These are phyloP conservation scores for Nothocercus nigrocapillus DNA, from an alignment of 2,113 vertebrate species.

Conservation along the genomic window DNA sequence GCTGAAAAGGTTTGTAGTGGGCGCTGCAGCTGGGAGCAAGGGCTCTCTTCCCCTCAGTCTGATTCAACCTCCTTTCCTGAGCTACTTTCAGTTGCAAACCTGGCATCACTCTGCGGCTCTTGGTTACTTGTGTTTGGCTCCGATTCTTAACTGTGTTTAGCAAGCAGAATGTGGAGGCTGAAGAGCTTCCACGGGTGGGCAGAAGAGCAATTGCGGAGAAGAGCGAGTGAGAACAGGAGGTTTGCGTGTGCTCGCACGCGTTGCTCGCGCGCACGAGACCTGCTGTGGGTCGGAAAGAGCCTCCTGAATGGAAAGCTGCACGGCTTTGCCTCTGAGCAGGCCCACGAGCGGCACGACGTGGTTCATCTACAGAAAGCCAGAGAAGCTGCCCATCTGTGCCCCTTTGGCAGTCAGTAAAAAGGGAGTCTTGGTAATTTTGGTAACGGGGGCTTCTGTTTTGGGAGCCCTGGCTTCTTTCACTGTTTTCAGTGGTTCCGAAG, in stretches of 20 bases:
- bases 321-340: neutral
- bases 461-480: neutral
- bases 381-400: neutral
- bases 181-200: neutral
- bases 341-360: too few species aligned
- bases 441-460: neutral
- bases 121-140: neutral
- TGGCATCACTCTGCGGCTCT: rapidly evolving
- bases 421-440: neutral
- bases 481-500: neutral
- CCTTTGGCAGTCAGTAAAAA: neutral
- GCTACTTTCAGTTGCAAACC: neutral
- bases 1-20: neutral
- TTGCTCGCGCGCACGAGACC: neutral
- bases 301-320: neutral
- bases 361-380: too few species aligned
- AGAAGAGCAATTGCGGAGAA: neutral
- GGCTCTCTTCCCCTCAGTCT: neutral
- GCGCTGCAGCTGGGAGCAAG: neutral
- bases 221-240: neutral
- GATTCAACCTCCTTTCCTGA: neutral
- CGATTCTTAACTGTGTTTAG: neutral
- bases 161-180: neutral
- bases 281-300: neutral
- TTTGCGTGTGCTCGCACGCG: neutral